phyloP scores from a whole-genome alignment of 30 jellyfish, hydroid and myxozoan species.

The Turritopsis dohrnii region DNA sequence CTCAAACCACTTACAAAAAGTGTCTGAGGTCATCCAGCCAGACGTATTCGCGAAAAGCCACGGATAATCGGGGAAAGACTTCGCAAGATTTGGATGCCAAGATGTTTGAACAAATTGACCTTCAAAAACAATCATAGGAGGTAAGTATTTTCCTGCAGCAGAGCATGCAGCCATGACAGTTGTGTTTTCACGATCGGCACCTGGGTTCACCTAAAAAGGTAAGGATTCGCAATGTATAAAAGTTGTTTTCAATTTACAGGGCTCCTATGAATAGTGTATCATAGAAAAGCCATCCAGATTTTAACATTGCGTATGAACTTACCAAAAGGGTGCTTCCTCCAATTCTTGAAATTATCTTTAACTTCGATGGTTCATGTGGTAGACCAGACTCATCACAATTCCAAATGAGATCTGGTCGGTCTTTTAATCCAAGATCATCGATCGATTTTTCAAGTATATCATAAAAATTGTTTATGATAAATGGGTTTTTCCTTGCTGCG shows the following conservation, averaged over 20 bases:
- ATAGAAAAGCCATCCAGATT: not conserved
- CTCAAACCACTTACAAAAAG: no score
- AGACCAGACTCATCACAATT: no score
- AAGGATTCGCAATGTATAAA: no score
- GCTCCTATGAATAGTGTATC: no score
- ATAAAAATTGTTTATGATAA: not conserved
- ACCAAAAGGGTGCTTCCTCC: constrained; percentile 4
- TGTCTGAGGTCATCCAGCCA: no score
- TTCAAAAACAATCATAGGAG: no score
- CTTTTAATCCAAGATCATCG: not conserved
- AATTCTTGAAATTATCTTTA: not conserved
- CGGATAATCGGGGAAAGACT: no score
- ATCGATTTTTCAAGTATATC: not conserved
- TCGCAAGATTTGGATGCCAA: not conserved
- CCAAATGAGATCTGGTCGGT: constrained; percentile 1
- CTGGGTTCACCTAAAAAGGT: constrained; percentile 8
- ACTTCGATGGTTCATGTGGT: constrained; percentile 1
- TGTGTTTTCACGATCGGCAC: no score
- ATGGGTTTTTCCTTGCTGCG: not conserved
- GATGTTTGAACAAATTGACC: not conserved
- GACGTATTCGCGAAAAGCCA: no score
- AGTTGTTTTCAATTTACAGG: no score
- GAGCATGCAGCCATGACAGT: not conserved
- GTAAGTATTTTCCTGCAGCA: not conserved
- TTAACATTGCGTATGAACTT: not conserved